Evolutionary conservation across 1,140 invertebrate species (phyloP).

Genomic region (Drosophila prosaltans): DNA sequence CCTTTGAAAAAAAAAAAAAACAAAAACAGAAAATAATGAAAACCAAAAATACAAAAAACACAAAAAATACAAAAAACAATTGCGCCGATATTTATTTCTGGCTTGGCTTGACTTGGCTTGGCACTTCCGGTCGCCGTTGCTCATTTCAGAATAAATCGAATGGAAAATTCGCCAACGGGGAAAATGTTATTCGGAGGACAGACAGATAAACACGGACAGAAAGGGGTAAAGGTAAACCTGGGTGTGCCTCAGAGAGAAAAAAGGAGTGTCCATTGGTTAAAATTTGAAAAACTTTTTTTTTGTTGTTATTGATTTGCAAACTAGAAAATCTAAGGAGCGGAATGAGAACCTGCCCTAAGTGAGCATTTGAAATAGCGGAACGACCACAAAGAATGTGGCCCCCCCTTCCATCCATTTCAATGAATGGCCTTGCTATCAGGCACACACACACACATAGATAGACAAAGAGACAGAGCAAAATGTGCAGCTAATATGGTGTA

Average conservation of each 20-base stretch:
- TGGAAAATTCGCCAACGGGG: slow-evolving; percentile 57
- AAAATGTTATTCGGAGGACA: slow-evolving; percentile 20
- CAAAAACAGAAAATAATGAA: slow-evolving; percentile 30
- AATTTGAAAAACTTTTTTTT: slow-evolving; percentile 55
- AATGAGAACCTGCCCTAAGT: slow-evolving; percentile 37
- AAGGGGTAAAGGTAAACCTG: neutral
- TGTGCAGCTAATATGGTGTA: neutral
- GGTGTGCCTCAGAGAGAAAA: slow-evolving; percentile 36
- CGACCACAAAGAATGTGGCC: slow-evolving; percentile 8
- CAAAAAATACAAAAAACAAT: slow-evolving; percentile 39
- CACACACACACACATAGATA: slow-evolving; percentile 1
- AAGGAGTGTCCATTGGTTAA: slow-evolving; percentile 72
- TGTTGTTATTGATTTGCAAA: slow-evolving; percentile 67
- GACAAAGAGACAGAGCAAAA: neutral
- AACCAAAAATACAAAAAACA: slow-evolving; percentile 19
- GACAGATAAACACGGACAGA: slow-evolving; percentile 34
- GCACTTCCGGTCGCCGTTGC: slow-evolving; percentile 67
- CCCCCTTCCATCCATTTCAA: neutral
- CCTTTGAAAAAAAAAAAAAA: slow-evolving; percentile 33
- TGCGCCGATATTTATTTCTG: slow-evolving; percentile 40
- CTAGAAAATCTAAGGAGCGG: slow-evolving; percentile 43
- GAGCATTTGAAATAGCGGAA: slow-evolving; percentile 44
- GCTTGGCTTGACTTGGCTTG: slow-evolving; percentile 58
- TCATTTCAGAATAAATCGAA: slow-evolving; percentile 74
- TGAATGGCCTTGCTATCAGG: slow-evolving; percentile 45